phyloP scores from a whole-genome alignment of 2,113 vertebrate species.

The Pelobates fuscus region DNA sequence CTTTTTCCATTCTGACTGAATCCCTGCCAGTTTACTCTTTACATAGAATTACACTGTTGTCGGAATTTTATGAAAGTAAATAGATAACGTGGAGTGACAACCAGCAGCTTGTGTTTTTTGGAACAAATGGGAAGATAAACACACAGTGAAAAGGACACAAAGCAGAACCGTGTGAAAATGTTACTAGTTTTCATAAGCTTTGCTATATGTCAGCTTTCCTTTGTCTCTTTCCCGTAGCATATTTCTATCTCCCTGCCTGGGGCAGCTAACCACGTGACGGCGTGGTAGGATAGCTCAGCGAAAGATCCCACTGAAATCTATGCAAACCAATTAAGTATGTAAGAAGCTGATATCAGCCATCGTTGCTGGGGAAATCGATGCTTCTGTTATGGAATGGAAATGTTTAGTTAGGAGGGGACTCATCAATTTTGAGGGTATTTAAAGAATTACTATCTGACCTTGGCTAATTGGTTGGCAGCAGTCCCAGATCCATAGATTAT shows the following conservation, averaged over 20 bases:
- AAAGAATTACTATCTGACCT: no score
- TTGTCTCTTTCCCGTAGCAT: conserved; percentile 17
- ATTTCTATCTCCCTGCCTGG: background rate
- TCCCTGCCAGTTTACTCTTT: background rate
- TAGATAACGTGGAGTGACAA: conserved; percentile 7
- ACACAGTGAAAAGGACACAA: conserved; percentile 31
- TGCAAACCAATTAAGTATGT: background rate
- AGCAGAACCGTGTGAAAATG: conserved; percentile 40
- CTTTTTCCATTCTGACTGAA: background rate
- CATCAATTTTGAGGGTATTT: no score
- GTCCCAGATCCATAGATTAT: no score
- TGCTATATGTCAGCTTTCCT: conserved; percentile 39
- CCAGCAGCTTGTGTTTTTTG: conserved; percentile 33
- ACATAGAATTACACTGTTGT: background rate
- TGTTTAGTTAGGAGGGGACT: no score
- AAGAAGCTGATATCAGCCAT: background rate
- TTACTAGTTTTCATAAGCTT: conserved; percentile 38
- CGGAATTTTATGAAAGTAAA: background rate
- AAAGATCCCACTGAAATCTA: background rate
- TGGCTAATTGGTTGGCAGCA: no score
- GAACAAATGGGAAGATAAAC: conserved; percentile 3
- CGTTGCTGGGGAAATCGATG: background rate
- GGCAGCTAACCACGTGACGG: background rate
- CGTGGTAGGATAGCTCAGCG: background rate
- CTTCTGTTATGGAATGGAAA: background rate